These are phyloP conservation scores for Mormyrus hasselquistii DNA, from an alignment of 2,797 vertebrate species.

Conservation along the genomic window DNA sequence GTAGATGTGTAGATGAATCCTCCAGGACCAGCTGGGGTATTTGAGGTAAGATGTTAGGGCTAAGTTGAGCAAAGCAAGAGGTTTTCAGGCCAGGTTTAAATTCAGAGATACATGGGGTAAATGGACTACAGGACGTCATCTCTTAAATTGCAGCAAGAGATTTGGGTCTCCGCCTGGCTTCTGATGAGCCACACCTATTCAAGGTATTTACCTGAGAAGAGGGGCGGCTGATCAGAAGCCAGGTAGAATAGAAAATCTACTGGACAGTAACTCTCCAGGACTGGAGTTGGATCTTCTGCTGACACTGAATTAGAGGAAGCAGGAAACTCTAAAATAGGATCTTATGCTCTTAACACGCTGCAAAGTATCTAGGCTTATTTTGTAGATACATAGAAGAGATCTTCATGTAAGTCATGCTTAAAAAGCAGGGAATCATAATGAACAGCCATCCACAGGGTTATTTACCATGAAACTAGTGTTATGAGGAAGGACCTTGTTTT, in stretches of 20 bases:
- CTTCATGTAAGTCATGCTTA: background rate
- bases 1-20: background rate
- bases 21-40: background rate
- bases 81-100: background rate
- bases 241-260: background rate
- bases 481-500: background rate
- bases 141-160: background rate
- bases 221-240: background rate
- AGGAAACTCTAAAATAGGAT: background rate
- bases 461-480: background rate
- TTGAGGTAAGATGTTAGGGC: background rate
- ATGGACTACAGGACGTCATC: background rate
- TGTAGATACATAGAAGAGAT: background rate
- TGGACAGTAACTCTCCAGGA: background rate
- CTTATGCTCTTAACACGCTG: background rate
- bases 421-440: background rate
- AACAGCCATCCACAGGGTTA: background rate
- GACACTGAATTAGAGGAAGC: background rate
- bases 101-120: background rate
- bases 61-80: background rate
- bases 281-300: background rate
- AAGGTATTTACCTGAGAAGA: background rate
- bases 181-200: background rate
- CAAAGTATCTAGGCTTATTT: background rate
- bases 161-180: background rate